A percentile compares a stretch with the other conserved stretches of the same genome.
phyloP scores from a whole-genome alignment of 2,113 vertebrate genomes.

The Chamaetylas fuelleborni region DNA sequence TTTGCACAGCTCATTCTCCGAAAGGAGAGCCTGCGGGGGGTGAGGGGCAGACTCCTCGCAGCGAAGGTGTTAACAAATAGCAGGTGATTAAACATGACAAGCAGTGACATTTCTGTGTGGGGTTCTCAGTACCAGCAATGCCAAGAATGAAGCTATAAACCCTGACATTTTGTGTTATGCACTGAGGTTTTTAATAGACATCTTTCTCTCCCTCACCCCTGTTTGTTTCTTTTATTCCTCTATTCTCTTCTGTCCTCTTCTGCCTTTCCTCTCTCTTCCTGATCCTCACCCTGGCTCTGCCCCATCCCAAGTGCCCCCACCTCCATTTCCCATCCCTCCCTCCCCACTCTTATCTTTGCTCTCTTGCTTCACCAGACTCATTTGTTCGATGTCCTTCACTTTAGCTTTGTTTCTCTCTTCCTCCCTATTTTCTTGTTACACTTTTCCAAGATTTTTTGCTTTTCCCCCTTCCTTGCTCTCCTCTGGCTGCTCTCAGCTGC shows the following conservation, averaged over 20 bases:
- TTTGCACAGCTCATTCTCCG: not conserved
- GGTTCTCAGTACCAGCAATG: constrained; percentile 78
- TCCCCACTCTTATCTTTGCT: not conserved
- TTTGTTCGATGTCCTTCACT: not conserved
- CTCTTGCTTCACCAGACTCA: not conserved
- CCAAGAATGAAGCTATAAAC: constrained; percentile 81
- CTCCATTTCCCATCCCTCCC: not conserved
- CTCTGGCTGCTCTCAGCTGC: not conserved
- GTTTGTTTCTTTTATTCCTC: constrained; percentile 61
- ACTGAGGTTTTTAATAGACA: constrained; percentile 81
- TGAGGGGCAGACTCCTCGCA: constrained; percentile 73
- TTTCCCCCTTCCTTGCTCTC: not conserved
- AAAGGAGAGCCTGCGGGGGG: constrained; percentile 38
- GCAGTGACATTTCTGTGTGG: constrained; percentile 83
- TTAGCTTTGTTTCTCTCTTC: not conserved
- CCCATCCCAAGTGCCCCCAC: not conserved
- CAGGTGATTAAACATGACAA: constrained; percentile 89
- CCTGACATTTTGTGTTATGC: constrained; percentile 82
- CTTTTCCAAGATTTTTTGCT: not conserved
- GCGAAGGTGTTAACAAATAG: constrained; percentile 84
- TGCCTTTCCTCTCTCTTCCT: not conserved
- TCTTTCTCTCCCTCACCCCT: constrained; percentile 60
- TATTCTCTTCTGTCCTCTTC: not conserved
- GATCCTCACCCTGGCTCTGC: not conserved
- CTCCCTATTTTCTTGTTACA: constrained; percentile 22